Evolutionary conservation across 2,888 invertebrate species (phyloP).

Genomic region (Notodonta ziczac): DNA sequence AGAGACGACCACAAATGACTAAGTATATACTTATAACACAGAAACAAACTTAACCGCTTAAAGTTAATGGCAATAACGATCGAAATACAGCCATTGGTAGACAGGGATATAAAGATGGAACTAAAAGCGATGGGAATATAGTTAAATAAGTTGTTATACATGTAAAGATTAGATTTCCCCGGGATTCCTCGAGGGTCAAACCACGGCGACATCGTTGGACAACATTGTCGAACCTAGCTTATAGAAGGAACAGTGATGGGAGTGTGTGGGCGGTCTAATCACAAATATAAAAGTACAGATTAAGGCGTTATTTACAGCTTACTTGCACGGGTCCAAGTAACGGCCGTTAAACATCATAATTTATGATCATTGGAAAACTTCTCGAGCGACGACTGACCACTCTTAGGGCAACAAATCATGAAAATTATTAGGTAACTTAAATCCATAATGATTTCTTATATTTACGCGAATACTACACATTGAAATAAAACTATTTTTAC

Average conservation of each 20-base stretch:
- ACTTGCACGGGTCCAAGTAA: neutral
- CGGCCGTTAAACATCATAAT: conserved; percentile 19
- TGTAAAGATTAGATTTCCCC: too few species aligned
- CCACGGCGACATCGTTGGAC: too few species aligned
- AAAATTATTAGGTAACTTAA: neutral
- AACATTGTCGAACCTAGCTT: too few species aligned
- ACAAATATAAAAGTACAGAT: neutral
- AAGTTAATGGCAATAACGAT: neutral
- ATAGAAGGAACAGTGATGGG: too few species aligned
- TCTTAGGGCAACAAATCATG: conserved; percentile 7
- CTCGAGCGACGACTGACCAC: conserved; percentile 8
- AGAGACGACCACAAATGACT: neutral
- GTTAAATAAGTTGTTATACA: too few species aligned
- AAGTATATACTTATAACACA: too few species aligned
- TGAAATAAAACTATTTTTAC: too few species aligned
- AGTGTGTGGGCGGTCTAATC: too few species aligned
- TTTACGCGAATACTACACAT: too few species aligned
- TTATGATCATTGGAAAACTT: conserved; percentile 23
- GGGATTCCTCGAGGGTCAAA: too few species aligned
- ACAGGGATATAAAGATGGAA: neutral
- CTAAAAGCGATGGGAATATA: too few species aligned
- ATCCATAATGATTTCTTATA: too few species aligned
- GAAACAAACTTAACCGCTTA: neutral
- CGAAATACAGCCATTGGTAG: neutral
- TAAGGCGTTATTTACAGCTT: neutral